These are phyloP conservation scores for Ichneumoninae sp. DNA, from an alignment of 2,888 invertebrate genomes.

Conservation along the genomic window DNA sequence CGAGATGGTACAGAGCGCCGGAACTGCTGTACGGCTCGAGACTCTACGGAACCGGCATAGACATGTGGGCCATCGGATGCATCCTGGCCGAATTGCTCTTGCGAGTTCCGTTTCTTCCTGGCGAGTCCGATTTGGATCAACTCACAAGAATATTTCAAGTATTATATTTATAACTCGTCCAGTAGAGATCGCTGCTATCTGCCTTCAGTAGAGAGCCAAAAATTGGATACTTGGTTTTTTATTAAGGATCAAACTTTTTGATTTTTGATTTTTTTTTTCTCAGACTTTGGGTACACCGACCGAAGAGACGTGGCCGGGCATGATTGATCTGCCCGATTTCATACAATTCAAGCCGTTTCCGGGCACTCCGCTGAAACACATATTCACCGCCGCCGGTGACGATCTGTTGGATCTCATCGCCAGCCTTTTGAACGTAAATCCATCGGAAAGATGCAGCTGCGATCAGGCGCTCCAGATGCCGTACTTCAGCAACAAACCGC, in stretches of 20 bases:
- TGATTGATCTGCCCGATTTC: slow-evolving; percentile 93
- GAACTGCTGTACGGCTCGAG: slow-evolving; percentile 98
- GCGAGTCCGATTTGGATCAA: slow-evolving; percentile 98
- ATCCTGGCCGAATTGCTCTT: slow-evolving; percentile 97
- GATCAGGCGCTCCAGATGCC: slow-evolving; percentile 94
- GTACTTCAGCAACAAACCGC: slow-evolving; percentile 96
- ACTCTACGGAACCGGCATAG: slow-evolving; percentile 97
- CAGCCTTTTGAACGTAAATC: slow-evolving; percentile 92
- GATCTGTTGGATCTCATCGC: slow-evolving; percentile 94
- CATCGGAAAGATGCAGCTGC: slow-evolving; percentile 92
- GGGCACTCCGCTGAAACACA: slow-evolving; percentile 93
- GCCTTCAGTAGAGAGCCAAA: background rate
- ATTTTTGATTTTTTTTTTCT: background rate
- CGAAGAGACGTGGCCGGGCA: slow-evolving; percentile 96
- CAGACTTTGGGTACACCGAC: slow-evolving; percentile 94
- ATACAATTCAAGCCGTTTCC: slow-evolving; percentile 95
- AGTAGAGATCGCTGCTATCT: background rate
- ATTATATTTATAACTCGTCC: background rate
- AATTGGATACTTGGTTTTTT: background rate
- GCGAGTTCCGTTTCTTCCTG: slow-evolving; percentile 97
- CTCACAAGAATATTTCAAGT: slow-evolving; percentile 97
- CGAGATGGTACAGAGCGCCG: slow-evolving; percentile 96
- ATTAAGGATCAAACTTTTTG: background rate
- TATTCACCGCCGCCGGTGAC: slow-evolving; percentile 97
- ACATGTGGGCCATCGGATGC: slow-evolving; percentile 99